Evolutionary conservation across 2,113 vertebrate species (phyloP).

Genomic region (Sisor rabdophorus): DNA sequence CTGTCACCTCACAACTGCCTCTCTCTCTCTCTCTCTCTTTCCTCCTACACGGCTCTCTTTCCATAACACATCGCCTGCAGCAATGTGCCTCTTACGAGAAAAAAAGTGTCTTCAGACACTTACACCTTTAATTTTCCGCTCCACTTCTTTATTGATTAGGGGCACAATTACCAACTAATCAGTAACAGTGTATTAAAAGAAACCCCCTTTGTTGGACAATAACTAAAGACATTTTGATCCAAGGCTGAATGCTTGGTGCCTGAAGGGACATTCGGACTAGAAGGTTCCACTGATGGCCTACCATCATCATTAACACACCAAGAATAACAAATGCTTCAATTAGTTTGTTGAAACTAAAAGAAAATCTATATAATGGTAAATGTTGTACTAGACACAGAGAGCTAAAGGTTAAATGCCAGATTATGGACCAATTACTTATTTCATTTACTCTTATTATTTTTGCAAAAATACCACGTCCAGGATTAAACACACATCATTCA

Average conservation of each 20-base stretch:
- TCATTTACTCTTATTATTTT: not conserved
- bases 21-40: conserved; percentile 14
- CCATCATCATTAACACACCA: conserved; percentile 74
- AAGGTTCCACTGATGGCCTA: conserved; percentile 44
- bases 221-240: conserved; percentile 77
- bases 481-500: not conserved
- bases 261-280: conserved; percentile 62
- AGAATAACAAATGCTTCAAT: conserved; percentile 65
- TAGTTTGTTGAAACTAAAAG: conserved; percentile 50
- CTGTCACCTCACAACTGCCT: conserved; percentile 71
- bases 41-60: conserved; percentile 62
- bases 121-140: conserved; percentile 76
- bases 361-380: conserved; percentile 33
- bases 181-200: conserved; percentile 76
- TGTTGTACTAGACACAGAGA: conserved; percentile 37
- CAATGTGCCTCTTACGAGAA: conserved; percentile 57
- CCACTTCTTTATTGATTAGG: conserved; percentile 76
- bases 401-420: not conserved
- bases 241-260: conserved; percentile 69
- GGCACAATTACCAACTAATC: conserved; percentile 76
- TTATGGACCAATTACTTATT: no score
- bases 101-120: conserved; percentile 20
- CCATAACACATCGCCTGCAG: conserved; percentile 58
- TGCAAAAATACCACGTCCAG: not conserved
- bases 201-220: conserved; percentile 78